Evolutionary conservation across 2,888 invertebrate species (phyloP).

Genomic region (Drosophila peninsularis): DNA sequence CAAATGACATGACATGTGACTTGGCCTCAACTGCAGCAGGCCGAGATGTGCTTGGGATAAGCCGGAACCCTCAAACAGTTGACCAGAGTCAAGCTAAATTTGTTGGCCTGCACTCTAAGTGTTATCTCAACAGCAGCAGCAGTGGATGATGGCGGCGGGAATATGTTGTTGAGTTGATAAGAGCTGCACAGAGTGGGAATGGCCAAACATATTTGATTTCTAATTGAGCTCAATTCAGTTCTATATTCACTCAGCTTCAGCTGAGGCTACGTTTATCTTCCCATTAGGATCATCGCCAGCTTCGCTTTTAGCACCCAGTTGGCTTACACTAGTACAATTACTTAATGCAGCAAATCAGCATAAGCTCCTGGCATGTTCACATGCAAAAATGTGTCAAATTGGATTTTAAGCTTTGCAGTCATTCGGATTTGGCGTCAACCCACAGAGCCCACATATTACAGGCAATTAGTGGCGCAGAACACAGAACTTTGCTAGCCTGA

Average conservation of each 20-base stretch:
- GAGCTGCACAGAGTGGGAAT: neutral
- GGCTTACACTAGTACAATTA: neutral
- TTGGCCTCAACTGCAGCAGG: constrained; percentile 3
- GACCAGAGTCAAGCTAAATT: constrained; percentile 69
- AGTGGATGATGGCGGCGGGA: neutral
- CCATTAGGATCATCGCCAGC: neutral
- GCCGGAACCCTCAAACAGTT: constrained; percentile 30
- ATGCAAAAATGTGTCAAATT: constrained; percentile 24
- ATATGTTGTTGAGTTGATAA: constrained; percentile 20
- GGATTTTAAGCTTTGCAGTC: constrained; percentile 21
- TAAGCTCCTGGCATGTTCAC: constrained; percentile 10
- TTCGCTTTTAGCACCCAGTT: neutral
- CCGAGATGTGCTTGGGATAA: constrained; percentile 31
- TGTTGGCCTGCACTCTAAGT: constrained; percentile 51
- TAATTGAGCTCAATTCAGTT: no score
- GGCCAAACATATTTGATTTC: neutral
- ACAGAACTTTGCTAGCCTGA: constrained; percentile 34
- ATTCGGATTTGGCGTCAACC: constrained; percentile 30
- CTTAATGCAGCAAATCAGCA: neutral
- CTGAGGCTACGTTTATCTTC: no score
- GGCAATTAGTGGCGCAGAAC: constrained; percentile 63
- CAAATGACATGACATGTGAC: constrained; percentile 57
- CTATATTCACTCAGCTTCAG: no score
- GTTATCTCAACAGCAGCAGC: constrained; percentile 49
- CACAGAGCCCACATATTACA: constrained; percentile 53